These are phyloP conservation scores for Tenthredo livida DNA, from an alignment of 2,888 invertebrate genomes.

Conservation along the genomic window DNA sequence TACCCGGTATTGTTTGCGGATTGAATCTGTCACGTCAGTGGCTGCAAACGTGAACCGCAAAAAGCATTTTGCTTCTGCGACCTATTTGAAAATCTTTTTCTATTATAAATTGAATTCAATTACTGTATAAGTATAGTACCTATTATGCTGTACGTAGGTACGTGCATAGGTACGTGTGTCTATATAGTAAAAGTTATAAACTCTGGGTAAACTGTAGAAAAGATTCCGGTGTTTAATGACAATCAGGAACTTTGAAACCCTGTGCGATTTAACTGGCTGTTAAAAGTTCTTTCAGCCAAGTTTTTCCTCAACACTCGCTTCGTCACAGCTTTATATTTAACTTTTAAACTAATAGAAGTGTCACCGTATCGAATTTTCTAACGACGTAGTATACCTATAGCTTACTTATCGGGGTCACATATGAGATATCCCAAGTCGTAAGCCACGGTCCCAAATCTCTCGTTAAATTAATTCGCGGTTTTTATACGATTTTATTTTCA, in stretches of 20 bases:
- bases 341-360: conserved; percentile 20
- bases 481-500: conserved; percentile 6
- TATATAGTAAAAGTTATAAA: not conserved
- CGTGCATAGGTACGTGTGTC: not conserved
- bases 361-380: not conserved
- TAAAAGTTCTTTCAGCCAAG: conserved; percentile 8
- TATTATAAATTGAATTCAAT: conserved; percentile 19
- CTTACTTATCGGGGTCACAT: conserved; percentile 26
- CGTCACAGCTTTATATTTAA: not conserved
- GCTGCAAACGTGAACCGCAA: not conserved
- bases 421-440: not conserved
- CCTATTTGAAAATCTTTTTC: not conserved
- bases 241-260: not conserved
- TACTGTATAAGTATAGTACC: not conserved
- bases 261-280: conserved; percentile 14
- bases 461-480: not conserved
- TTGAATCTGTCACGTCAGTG: conserved; percentile 17
- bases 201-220: not conserved
- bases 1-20: conserved; percentile 4
- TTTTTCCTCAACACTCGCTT: not conserved
- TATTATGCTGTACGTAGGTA: not conserved
- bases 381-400: not conserved
- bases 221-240: not conserved
- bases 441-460: not conserved
- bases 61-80: conserved; percentile 30